Base-by-base conservation (phyloP, 2,888 invertebrate genomes). In the Chalcosyrphus nemorum region DNA sequence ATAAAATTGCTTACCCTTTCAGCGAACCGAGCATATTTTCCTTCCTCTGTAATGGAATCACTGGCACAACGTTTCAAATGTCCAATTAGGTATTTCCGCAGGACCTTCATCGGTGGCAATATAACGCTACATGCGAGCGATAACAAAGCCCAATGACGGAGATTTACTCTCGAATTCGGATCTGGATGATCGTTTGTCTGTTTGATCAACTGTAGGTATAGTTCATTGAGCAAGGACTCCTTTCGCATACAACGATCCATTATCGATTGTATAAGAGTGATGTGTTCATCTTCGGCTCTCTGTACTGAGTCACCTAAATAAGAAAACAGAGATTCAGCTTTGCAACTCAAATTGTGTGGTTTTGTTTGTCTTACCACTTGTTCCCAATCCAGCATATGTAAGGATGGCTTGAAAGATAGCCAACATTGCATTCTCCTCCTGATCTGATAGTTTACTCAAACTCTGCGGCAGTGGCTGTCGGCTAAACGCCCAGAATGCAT, bases 171-270 rank as follows among this genome's bases (percentile, higher is more conserved):
- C 0, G 97, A 97, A 88, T 95, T 95, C 0, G 97, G 97, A 92
- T 97, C 97, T 0, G 96, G 96, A 92, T 96, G 96, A 88, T 97
- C 97, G 0, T 98, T 98, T 0, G 98, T 98, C 93, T 97, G 97
- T 90, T 98, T 98, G 77, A 98, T 96, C 43, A 98, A 93, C 90
- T 98, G 98, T 87, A 98, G 93, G 90, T 97, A 98, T 74, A 98
- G 93, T 91, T 98, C 98, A 89, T 97, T 97, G 4, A 98, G 93
- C 57, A 98, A 93, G 57, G 95, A 94, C 89, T 97, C 97, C 89
- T 96, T 97, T 88, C 97, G 94, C 95, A 98, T 95, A 88, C 97
- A 97, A 77, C 97, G 95, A 89, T 97, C 97, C 92, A 98, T 94
- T 87, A 98, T 94, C 1, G 95, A 94, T 92, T 98, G 98, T 68